Percentiles rank a stretch among this genome's conserved stretches.
These are phyloP conservation scores for Pollenia amentaria DNA, from an alignment of 2,888 invertebrate species.

Conservation along the genomic window DNA sequence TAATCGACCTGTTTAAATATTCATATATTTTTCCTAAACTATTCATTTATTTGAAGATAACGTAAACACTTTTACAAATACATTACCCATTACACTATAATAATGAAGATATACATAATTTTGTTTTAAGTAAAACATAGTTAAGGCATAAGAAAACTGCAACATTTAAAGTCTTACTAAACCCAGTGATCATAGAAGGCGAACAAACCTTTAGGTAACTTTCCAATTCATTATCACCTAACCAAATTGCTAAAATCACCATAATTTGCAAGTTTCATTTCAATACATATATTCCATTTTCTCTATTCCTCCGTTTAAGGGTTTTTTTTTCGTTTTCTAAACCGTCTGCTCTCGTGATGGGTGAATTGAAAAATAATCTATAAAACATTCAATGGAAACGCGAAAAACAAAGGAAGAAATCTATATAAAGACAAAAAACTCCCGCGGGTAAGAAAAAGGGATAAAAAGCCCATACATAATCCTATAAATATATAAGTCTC, in stretches of 20 bases:
- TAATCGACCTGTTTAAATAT: too few relatives aligned
- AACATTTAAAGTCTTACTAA: too few relatives aligned
- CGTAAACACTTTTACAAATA: neutral
- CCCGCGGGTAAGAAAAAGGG: constrained; percentile 69
- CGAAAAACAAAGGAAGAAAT: constrained; percentile 52
- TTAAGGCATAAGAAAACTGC: too few relatives aligned
- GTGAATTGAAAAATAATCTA: constrained; percentile 72
- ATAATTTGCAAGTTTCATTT: constrained; percentile 73
- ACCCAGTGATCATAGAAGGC: neutral
- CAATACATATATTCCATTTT: constrained; percentile 33
- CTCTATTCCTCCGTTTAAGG: neutral
- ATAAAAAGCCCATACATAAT: constrained; percentile 60
- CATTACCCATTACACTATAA: neutral
- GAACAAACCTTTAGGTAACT: constrained; percentile 58
- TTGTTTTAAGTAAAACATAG: constrained; percentile 22
- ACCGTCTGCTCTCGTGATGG: constrained; percentile 61
- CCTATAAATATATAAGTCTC: constrained; percentile 8
- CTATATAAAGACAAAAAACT: constrained; percentile 66
- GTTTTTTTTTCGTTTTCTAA: constrained; percentile 25
- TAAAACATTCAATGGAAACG: constrained; percentile 54
- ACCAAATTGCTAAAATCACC: constrained; percentile 70
- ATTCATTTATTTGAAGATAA: neutral
- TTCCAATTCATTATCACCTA: constrained; percentile 73
- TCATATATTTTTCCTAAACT: neutral
- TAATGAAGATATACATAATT: constrained; percentile 29